Percentiles rank a stretch among this genome's conserved stretches.
phyloP scores from a whole-genome alignment of 2,888 invertebrate species.

The Branchellion lobata region DNA sequence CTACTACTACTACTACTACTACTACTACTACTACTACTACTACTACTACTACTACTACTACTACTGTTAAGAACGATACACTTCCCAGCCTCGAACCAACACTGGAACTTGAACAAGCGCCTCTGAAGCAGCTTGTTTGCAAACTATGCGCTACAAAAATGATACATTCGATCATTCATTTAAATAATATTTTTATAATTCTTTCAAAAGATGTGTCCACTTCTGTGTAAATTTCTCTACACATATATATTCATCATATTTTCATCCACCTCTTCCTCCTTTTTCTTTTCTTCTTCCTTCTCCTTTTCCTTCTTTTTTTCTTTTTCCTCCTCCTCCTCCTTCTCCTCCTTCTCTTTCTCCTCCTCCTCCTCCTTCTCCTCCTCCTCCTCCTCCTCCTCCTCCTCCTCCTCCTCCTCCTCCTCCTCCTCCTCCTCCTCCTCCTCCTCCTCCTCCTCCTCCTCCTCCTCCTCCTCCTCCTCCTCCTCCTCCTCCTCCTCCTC shows the following conservation, averaged over 20 bases:
- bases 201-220: too few species aligned
- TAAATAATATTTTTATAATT: too few species aligned
- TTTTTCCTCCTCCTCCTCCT: not conserved
- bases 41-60: too few species aligned
- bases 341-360: not conserved
- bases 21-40: too few species aligned
- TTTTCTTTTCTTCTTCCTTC: not conserved
- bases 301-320: not conserved
- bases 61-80: too few species aligned
- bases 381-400: not conserved
- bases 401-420: not conserved
- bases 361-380: not conserved
- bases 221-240: not conserved
- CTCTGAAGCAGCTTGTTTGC: too few species aligned
- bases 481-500: not conserved
- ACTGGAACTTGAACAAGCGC: too few species aligned
- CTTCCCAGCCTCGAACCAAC: too few species aligned
- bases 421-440: conserved; percentile 12
- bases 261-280: too few species aligned
- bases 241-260: not conserved
- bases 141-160: too few species aligned
- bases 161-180: too few species aligned
- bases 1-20: not conserved
- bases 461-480: not conserved
- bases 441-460: conserved; percentile 18